phyloP scores from a whole-genome alignment of 1,140 invertebrate species.

The Lethocerus indicus region DNA sequence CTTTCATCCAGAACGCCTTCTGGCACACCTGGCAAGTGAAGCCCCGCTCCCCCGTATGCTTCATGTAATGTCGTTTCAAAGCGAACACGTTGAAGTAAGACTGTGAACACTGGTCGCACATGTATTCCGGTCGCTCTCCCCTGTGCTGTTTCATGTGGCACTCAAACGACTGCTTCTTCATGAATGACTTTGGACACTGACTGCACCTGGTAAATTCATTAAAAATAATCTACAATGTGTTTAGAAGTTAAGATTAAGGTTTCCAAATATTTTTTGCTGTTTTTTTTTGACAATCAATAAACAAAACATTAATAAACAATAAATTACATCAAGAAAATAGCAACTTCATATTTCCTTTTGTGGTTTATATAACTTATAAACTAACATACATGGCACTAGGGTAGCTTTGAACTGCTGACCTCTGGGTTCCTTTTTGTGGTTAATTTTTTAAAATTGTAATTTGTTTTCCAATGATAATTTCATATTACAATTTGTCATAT shows the following conservation, averaged over 20 bases:
- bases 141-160: slow-evolving; percentile 46
- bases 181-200: slow-evolving; percentile 10
- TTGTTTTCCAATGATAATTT: too few relatives aligned
- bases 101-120: slow-evolving; percentile 44
- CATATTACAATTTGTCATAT: too few relatives aligned
- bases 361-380: too few relatives aligned
- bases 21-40: slow-evolving; percentile 54
- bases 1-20: slow-evolving; percentile 32
- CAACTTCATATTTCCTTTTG: too few relatives aligned
- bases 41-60: slow-evolving; percentile 38
- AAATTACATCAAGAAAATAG: too few relatives aligned
- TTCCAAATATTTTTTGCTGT: not conserved
- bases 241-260: not conserved
- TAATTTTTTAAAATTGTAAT: too few relatives aligned
- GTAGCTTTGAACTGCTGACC: too few relatives aligned
- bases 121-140: slow-evolving; percentile 36
- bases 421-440: too few relatives aligned
- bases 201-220: slow-evolving; percentile 4
- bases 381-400: too few relatives aligned
- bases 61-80: slow-evolving; percentile 33
- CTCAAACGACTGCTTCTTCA: slow-evolving; percentile 11
- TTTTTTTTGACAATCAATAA: too few relatives aligned
- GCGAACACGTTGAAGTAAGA: slow-evolving; percentile 7
- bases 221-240: not conserved
- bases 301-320: too few relatives aligned